Base-by-base conservation (phyloP, 53 echinoderm and acorn worm species). In the Astropecten irregularis region DNA sequence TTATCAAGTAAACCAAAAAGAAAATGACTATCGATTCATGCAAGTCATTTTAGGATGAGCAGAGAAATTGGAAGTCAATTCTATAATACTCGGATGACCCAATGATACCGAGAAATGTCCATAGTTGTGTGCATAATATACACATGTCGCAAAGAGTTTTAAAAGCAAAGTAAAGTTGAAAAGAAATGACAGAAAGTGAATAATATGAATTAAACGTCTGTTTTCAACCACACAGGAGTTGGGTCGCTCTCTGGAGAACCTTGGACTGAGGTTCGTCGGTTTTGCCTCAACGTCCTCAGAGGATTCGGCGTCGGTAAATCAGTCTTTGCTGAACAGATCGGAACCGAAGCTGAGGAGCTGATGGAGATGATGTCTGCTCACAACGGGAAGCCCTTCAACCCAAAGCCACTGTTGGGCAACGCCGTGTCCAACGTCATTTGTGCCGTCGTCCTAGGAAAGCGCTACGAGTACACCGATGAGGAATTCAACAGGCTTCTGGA, bases 371-470 rank as follows among this genome's bases (percentile, higher is more conserved):
- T 92, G 2, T 16, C 48, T 1, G 27, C 11, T 0, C 31, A 50
- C 46, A 74, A 66, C 32, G 86, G 84, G 32, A 55, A 73, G 34
- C 77, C 86, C 11, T 89, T 92, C 53, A 77, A 83, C 29, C 89
- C 92, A 0, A 49, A 49, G 16, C 7, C 32, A 0, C 44, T 86
- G 40, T 18, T 89, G 1, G 59, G 31, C 20, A 59, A 46, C 36
- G 87, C 89, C 23, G 56, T 89, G 26, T 82, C 92, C 13, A 92
- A 92, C 50, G 76, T 92, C 60, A 92, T 92, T 13, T 89, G 89
- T 49, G 49, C 83, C n/a, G 70, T 92, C 4, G 89, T 89, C 15
- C 83, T 89, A 30, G 89, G 83, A 11, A 83, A 58, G 36, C 86
- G 83, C 36, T 92, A 89, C 51, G 44, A 52, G 34, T 92, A 92